These are phyloP conservation scores for Anomalospiza imberbis DNA, from an alignment of 2,797 vertebrate genomes.

Conservation along the genomic window DNA sequence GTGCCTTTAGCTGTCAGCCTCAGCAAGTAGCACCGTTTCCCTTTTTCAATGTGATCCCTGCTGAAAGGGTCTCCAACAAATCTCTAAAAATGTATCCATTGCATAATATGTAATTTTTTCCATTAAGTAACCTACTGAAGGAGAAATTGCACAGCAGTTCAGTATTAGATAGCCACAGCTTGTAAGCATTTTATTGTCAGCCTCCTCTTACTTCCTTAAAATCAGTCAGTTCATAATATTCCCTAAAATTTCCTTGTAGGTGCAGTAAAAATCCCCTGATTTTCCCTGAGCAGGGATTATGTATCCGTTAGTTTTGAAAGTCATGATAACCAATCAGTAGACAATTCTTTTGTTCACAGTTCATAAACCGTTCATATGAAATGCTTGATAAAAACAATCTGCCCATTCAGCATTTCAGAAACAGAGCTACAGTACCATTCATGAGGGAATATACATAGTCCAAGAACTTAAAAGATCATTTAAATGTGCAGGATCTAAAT, in stretches of 20 bases:
- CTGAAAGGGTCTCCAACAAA: neutral
- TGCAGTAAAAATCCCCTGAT: neutral
- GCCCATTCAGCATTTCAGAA: neutral
- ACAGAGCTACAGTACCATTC: neutral
- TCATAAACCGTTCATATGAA: neutral
- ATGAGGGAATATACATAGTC: neutral
- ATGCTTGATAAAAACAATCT: neutral
- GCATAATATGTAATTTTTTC: neutral
- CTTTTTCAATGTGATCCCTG: neutral
- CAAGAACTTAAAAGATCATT: neutral
- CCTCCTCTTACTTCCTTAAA: neutral
- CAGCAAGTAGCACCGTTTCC: neutral
- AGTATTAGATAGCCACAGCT: neutral
- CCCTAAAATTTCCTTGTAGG: neutral
- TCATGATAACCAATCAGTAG: neutral
- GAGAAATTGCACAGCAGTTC: neutral
- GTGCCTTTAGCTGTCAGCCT: neutral
- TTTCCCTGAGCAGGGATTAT: neutral
- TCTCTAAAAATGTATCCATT: neutral
- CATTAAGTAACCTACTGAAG: neutral
- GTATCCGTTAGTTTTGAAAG: constrained; percentile 2
- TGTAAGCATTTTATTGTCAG: neutral
- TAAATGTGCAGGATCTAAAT: neutral
- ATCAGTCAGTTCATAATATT: neutral
- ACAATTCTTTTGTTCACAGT: neutral